phyloP scores from a whole-genome alignment of 2,113 vertebrate genomes.

The Lepus timidus region DNA sequence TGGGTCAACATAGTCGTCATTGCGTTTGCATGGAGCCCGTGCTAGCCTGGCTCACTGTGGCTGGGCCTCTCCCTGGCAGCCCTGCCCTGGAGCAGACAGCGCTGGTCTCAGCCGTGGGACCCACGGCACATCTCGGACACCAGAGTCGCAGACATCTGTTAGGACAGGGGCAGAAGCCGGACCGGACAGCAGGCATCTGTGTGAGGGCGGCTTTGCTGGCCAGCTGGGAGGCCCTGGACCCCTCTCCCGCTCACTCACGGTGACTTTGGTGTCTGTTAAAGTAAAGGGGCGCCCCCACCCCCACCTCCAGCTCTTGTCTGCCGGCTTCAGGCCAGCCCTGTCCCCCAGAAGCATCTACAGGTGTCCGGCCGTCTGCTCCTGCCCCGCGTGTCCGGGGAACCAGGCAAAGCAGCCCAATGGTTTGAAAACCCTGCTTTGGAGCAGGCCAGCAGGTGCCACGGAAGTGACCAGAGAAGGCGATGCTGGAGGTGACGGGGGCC shows the following conservation, averaged over 20 bases:
- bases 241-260: too few species aligned
- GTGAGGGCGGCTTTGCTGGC: too few species aligned
- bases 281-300: neutral
- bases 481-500: neutral
- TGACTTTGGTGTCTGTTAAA: too few species aligned
- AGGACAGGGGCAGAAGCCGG: too few species aligned
- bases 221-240: too few species aligned
- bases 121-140: neutral
- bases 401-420: neutral
- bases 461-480: neutral
- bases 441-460: neutral
- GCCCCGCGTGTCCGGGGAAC: neutral
- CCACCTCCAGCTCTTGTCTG: neutral
- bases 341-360: neutral
- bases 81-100: neutral
- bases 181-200: neutral
- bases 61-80: neutral
- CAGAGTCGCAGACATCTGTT: accelerated
- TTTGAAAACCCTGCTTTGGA: neutral
- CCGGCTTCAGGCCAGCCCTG: neutral
- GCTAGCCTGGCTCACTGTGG: neutral
- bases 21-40: neutral
- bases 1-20: too few species aligned
- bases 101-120: too few species aligned
- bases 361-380: neutral